Evolutionary conservation across 2,797 vertebrate species (phyloP).

Genomic region (Anabas testudineus): DNA sequence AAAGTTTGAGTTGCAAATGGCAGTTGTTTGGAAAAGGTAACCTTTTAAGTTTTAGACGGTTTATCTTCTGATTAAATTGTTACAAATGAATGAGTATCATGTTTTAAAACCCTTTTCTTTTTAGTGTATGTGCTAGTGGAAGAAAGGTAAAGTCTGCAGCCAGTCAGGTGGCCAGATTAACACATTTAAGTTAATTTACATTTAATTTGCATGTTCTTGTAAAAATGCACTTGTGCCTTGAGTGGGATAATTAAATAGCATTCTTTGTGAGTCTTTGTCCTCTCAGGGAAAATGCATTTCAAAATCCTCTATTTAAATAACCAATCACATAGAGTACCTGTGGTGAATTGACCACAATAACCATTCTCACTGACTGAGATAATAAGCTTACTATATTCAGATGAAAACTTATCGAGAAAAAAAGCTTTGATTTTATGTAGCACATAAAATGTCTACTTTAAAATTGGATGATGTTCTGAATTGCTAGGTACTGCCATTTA

Average conservation of each 20-base stretch:
- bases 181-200: neutral
- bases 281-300: constrained; percentile 20
- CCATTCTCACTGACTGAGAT: constrained; percentile 20
- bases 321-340: constrained; percentile 25
- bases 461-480: constrained; percentile 36
- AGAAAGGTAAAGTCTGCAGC: neutral
- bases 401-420: constrained; percentile 20
- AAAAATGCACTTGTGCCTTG: neutral
- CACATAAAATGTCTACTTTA: constrained; percentile 21
- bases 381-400: constrained; percentile 18
- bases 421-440: constrained; percentile 27
- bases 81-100: no score
- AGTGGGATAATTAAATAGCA: constrained; percentile 33
- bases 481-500: constrained; percentile 25
- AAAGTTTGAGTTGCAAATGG: no score
- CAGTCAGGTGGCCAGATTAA: neutral
- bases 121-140: neutral
- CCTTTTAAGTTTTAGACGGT: no score
- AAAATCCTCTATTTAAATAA: constrained; percentile 21
- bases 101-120: no score
- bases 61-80: no score
- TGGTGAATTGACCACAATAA: constrained; percentile 36
- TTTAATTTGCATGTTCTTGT: constrained; percentile 11
- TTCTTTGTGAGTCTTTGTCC: constrained; percentile 10
- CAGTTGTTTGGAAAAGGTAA: no score